A percentile compares a stretch with the other conserved stretches of the same genome.
These are phyloP conservation scores for Poecilia latipinna DNA, from an alignment of 2,113 vertebrate species.

Conservation along the genomic window DNA sequence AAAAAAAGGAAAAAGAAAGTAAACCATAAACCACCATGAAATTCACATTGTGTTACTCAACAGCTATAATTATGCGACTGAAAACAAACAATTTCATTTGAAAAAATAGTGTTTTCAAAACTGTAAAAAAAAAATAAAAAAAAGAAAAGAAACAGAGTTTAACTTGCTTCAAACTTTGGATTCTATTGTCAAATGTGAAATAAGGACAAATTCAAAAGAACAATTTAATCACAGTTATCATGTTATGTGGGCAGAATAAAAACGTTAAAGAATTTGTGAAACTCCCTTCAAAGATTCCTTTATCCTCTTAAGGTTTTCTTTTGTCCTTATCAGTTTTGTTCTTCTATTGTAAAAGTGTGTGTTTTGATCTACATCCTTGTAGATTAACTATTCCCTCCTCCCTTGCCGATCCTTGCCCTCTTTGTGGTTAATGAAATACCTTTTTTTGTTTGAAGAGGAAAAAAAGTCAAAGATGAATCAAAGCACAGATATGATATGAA, in stretches of 20 bases:
- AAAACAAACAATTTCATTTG: not conserved
- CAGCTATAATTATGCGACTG: not conserved
- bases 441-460: not conserved
- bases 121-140: not conserved
- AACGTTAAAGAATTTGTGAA: constrained; percentile 59
- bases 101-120: not conserved
- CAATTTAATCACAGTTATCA: not conserved
- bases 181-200: not conserved
- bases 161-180: not conserved
- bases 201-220: too few species aligned
- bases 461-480: not conserved
- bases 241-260: constrained; percentile 53
- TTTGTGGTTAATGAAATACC: not conserved
- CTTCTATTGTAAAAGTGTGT: constrained; percentile 53
- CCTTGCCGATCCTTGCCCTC: not conserved
- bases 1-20: too few species aligned
- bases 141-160: not conserved
- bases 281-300: constrained; percentile 71
- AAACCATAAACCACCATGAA: not conserved
- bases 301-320: constrained; percentile 60
- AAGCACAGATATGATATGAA: not conserved
- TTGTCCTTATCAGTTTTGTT: constrained; percentile 38
- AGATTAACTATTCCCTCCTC: not conserved
- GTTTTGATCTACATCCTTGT: constrained; percentile 56
- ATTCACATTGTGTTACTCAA: not conserved